Percentiles rank a stretch among this genome's conserved stretches.
Evolutionary conservation across 1,140 invertebrate genomes (phyloP).

Genomic region (Bicyclus anynana): DNA sequence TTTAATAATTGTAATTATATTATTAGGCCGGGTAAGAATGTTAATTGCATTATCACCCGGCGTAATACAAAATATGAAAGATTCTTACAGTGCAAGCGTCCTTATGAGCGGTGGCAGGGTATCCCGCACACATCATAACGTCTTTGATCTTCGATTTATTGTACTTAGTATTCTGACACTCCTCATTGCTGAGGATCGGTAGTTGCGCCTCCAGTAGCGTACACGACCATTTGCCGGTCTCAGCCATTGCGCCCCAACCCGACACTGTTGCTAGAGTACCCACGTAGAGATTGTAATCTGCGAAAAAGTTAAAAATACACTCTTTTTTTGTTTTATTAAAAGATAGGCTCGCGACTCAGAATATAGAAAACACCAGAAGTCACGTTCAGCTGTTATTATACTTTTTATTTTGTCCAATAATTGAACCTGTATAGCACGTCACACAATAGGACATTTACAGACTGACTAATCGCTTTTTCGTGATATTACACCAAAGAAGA

Average conservation of each 20-base stretch:
- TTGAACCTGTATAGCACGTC: no score
- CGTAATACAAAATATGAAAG: neutral
- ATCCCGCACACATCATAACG: slow-evolving; percentile 92
- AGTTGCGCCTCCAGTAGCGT: slow-evolving; percentile 87
- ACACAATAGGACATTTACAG: no score
- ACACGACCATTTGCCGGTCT: slow-evolving; percentile 89
- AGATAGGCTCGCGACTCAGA: no score
- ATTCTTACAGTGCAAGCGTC: slow-evolving; percentile 88
- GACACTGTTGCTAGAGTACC: slow-evolving; percentile 83
- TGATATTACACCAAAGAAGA: no score
- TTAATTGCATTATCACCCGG: no score
- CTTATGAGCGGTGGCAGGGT: slow-evolving; percentile 83
- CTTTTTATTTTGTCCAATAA: no score
- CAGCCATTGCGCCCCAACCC: slow-evolving; percentile 90
- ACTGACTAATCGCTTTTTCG: no score
- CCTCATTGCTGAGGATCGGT: slow-evolving; percentile 86
- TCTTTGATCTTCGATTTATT: slow-evolving; percentile 87
- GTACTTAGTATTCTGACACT: slow-evolving; percentile 87
- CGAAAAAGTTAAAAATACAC: neutral
- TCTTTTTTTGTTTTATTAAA: no score
- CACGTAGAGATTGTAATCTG: slow-evolving; percentile 81
- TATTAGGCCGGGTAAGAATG: no score
- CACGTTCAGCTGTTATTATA: no score
- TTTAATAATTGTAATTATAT: no score
- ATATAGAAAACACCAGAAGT: no score